Evolutionary conservation across 1,140 invertebrate genomes (phyloP), one percentile per base, ranked within the genome.

Genomic region (Zaprionus tsacasi): DNA sequence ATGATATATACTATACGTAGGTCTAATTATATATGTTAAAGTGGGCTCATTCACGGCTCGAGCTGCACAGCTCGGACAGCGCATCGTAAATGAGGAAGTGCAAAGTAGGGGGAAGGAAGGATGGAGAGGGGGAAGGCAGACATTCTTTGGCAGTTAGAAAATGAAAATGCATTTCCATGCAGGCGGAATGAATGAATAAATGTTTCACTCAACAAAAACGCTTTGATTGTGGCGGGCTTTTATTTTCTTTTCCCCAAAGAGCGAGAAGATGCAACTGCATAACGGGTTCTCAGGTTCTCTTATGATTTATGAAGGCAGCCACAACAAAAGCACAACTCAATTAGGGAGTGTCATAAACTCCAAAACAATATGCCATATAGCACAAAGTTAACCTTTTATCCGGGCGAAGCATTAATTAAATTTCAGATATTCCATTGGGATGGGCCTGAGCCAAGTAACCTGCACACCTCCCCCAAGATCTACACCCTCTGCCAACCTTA

Each of bases 271-370:
- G 58, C 36, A 58, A 38, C 38, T 50, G 36, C 6, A 15, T 36
- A 83, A 81, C 70, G 76, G 71, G 81, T 63, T 61, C 35, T 57
- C 13, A 21, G 40, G 33, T 25, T 25, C 54, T 63, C 75, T 68
- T 82, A 40, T 79, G 73, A 88, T 88, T 88, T 82, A 88, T 82
- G 79, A 70, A 58, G 21, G 52, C 65, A 61, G 57, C 61, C 50
- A 57, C 55, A 40, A 55, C 36, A 75, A 69, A 60, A 68, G 55
- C 70, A 69, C 69, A 69, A 43, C 67, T 75, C 65, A 76, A 78
- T 67, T 76, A 45, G 55, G 69, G 64, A 72, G 70, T 76, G 82
- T 75, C 70, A 75, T 77, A 68, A 78, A 69, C 5, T 80, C 63
- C 73, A 54, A 25, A 35, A 35, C 1, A 35, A 13, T 21, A 50